These are phyloP conservation scores for Pogonomyrmex californicus DNA, from an alignment of 1,140 invertebrate species.

Conservation along the genomic window DNA sequence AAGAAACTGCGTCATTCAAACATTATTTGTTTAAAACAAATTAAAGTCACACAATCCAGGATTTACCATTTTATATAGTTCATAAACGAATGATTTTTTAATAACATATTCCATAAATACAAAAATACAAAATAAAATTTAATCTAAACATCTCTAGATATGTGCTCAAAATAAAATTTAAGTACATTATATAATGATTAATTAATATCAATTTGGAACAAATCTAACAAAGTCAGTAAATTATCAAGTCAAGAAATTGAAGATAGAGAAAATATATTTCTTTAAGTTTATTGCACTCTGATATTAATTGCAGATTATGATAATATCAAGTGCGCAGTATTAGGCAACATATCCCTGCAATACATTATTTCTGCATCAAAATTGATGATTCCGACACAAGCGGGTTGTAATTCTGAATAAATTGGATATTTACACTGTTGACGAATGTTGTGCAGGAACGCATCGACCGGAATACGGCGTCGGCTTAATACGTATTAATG, in stretches of 20 bases:
- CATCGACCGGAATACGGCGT: constrained; percentile 35
- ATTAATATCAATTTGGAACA: not conserved
- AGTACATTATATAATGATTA: not conserved
- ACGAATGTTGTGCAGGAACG: constrained; percentile 38
- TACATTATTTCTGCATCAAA: constrained; percentile 36
- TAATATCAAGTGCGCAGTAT: not conserved
- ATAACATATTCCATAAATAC: not conserved
- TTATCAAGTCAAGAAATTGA: not conserved
- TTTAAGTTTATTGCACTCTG: not conserved
- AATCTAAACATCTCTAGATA: no score
- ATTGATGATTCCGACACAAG: constrained; percentile 40
- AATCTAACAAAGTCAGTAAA: not conserved
- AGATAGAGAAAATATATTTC: not conserved
- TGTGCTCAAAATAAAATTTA: no score
- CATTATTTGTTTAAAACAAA: not conserved
- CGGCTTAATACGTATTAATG: constrained; percentile 49
- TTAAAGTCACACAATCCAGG: not conserved
- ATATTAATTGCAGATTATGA: constrained; percentile 4
- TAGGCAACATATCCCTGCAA: not conserved
- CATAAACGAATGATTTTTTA: not conserved
- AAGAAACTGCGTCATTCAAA: not conserved
- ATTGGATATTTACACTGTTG: constrained; percentile 55
- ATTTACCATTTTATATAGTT: not conserved
- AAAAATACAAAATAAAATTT: not conserved
- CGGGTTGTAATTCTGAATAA: constrained; percentile 54